These are phyloP conservation scores for Parnassius glacialis DNA, from an alignment of 2,888 invertebrate genomes.

Conservation along the genomic window DNA sequence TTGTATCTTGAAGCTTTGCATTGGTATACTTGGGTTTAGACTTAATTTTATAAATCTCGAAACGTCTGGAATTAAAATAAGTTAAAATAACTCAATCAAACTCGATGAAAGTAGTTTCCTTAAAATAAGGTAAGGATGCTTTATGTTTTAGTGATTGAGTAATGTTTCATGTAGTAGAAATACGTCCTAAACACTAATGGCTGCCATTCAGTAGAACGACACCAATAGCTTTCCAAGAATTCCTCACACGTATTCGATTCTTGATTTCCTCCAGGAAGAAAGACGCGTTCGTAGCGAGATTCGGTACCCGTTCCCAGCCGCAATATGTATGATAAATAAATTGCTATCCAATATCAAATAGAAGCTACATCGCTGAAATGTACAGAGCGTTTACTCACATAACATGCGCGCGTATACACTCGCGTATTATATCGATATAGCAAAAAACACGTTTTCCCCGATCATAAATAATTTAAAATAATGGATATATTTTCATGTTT, in stretches of 20 bases:
- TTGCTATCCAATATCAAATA: conserved; percentile 81
- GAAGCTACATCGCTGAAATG: conserved; percentile 74
- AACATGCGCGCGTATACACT: conserved; percentile 54
- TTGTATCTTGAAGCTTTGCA: too few relatives aligned
- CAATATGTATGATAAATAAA: conserved; percentile 82
- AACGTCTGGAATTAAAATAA: too few relatives aligned
- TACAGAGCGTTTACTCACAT: conserved; percentile 73
- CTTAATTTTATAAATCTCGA: too few relatives aligned
- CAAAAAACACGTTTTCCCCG: background rate
- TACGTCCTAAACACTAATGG: conserved; percentile 32
- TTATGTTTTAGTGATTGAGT: background rate
- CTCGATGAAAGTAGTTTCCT: too few relatives aligned
- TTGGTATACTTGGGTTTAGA: too few relatives aligned
- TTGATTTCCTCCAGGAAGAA: conserved; percentile 70
- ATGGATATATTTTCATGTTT: too few relatives aligned
- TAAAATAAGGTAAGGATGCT: background rate
- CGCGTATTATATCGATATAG: conserved; percentile 10
- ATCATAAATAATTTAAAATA: background rate
- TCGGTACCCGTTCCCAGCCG: conserved; percentile 62
- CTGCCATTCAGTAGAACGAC: conserved; percentile 49
- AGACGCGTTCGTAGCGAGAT: conserved; percentile 63
- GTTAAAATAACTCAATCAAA: too few relatives aligned
- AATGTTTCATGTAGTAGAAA: background rate
- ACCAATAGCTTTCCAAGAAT: conserved; percentile 52
- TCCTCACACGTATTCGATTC: conserved; percentile 72